A percentile compares a stretch with the other conserved stretches of the same genome.
Evolutionary conservation across 2,888 invertebrate genomes (phyloP).

Genomic region (Cepaea hortensis): DNA sequence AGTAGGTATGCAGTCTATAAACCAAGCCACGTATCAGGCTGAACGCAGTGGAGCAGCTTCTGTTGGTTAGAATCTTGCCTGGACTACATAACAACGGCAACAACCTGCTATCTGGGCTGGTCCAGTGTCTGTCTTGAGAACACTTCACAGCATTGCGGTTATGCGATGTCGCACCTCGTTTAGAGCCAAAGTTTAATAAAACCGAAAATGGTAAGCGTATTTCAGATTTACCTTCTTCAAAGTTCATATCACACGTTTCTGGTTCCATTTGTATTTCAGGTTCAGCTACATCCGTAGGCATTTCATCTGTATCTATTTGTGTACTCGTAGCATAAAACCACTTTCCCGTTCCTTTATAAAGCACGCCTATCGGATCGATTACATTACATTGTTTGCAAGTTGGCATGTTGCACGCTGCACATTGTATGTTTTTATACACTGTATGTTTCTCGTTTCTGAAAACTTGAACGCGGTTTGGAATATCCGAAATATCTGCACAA

Average conservation of each 20-base stretch:
- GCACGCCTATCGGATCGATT: too few species aligned
- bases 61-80: slow-evolving; percentile 16
- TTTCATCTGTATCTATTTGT: too few species aligned
- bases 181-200: background rate
- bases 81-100: slow-evolving; percentile 27
- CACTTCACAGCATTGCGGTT: background rate
- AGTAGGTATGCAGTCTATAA: background rate
- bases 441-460: too few species aligned
- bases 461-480: background rate
- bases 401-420: slow-evolving; percentile 28
- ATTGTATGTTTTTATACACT: slow-evolving; percentile 19
- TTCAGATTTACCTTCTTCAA: too few species aligned
- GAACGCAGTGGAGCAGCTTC: slow-evolving; percentile 11
- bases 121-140: background rate
- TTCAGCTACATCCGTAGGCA: too few species aligned
- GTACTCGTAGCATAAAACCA: too few species aligned
- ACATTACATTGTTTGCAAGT: too few species aligned
- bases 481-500: background rate
- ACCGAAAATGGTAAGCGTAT: background rate
- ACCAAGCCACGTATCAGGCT: slow-evolving; percentile 13
- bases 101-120: background rate
- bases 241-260: background rate
- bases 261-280: too few species aligned
- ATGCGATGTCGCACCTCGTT: too few species aligned
- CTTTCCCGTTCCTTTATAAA: too few species aligned